Evolutionary conservation across 2,797 vertebrate genomes (phyloP).

Genomic region (Miichthys miiuy): DNA sequence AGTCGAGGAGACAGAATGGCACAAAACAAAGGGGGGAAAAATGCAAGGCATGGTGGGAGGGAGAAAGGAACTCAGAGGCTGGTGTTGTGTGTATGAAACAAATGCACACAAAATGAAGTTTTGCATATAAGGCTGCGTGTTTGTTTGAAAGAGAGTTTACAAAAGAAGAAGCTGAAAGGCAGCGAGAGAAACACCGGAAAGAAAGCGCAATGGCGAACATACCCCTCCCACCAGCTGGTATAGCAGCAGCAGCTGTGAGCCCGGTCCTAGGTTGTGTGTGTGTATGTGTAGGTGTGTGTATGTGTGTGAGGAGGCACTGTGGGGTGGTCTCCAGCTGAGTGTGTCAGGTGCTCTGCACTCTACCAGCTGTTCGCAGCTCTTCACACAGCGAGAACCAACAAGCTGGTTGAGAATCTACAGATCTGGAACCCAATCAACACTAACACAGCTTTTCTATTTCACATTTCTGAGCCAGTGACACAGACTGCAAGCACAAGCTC

Average conservation of each 20-base stretch:
- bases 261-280: conserved; percentile 27
- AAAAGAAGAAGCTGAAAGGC: conserved; percentile 40
- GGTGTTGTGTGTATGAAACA: not conserved
- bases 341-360: conserved; percentile 69
- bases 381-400: conserved; percentile 53
- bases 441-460: conserved; percentile 16
- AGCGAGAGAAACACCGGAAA: conserved; percentile 1
- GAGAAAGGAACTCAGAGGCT: too few relatives aligned
- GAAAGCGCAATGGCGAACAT: conserved; percentile 16
- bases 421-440: conserved; percentile 50
- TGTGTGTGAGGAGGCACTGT: conserved; percentile 3
- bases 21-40: conserved; percentile 14
- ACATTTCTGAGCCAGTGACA: conserved; percentile 4
- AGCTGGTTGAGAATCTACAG: conserved; percentile 41
- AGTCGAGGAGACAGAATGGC: conserved; percentile 22
- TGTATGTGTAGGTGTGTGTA: not conserved
- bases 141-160: conserved; percentile 19
- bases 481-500: too few relatives aligned
- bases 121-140: not conserved
- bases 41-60: not conserved
- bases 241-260: conserved; percentile 57
- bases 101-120: not conserved
- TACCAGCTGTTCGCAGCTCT: conserved; percentile 70
- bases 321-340: conserved; percentile 66
- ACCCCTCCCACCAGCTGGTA: conserved; percentile 18